Evolutionary conservation across 2,797 vertebrate species (phyloP), one percentile per base, ranked within the genome.

Genomic region (Pagetopsis macropterus): DNA sequence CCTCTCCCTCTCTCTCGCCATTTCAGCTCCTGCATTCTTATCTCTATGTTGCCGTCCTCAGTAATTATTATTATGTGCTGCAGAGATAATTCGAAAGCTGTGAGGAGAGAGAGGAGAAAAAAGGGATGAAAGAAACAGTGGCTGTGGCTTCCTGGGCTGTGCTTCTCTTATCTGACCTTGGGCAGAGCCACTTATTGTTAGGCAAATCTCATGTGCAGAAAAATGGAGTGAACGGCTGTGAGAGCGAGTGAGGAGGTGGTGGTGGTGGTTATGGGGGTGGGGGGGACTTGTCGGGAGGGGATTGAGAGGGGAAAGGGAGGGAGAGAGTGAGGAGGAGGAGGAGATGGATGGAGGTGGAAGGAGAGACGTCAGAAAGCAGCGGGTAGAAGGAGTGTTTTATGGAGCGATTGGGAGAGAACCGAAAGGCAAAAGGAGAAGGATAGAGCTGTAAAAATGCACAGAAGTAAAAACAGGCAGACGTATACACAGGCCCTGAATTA

Each of bases 51-150:
- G 92, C 94, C 92, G 92, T 95, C 93, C 94, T 90, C 91, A 89
- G 93, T 95, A 95, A 95, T 95, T 94, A 95, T 95, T 95, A 95
- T 95, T 95, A 95, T 95, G 94, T 94, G 94, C 93, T 84, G 93
- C 89, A 88, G 92, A 95, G 94, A 94, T 95, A 95, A 95, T 95
- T 95, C 88, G 89, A 93, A 94, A 94, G 93, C 94, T 93, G 91
- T 88, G 92, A 90, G 89, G 91, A 91, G 90, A 92, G 91, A 91
- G 90, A 91, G 89, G 70, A 79, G 78, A 70, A 81, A 74, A 84
- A 85, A 79, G 86, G 91, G 90, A 91, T 91, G 90, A 92, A 91
- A 95, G 91, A 92, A 93, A 89, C 90, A 87, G 92, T 91, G 89
- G 91, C 92, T 89, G 91, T 92, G 92, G 92, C 92, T 94, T 93